These are phyloP conservation scores for Anguilla megastoma DNA, from an alignment of 2,797 vertebrate genomes.

Conservation along the genomic window DNA sequence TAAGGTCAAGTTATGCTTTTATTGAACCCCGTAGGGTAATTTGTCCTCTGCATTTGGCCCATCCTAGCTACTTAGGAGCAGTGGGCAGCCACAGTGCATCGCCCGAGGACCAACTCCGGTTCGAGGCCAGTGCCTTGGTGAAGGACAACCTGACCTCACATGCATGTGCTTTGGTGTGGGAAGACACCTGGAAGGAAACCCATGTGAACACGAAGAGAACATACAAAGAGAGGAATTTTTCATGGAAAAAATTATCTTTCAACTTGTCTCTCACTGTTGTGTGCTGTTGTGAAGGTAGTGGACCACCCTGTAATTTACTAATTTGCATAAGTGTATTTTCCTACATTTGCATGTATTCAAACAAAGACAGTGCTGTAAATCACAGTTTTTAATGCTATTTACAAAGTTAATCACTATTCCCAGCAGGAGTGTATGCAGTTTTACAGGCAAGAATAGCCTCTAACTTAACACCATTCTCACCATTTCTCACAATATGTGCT, in stretches of 20 bases:
- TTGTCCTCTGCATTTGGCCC: too few relatives aligned
- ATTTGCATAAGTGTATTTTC: not conserved
- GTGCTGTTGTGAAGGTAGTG: not conserved
- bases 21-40: too few relatives aligned
- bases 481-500: not conserved
- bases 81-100: too few relatives aligned
- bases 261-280: not conserved
- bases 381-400: not conserved
- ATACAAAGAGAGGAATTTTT: not conserved
- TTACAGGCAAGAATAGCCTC: not conserved
- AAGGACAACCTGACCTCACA: too few relatives aligned
- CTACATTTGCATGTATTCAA: not conserved
- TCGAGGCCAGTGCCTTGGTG: too few relatives aligned
- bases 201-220: too few relatives aligned
- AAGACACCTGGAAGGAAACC: too few relatives aligned
- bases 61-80: too few relatives aligned
- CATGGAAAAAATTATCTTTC: slow-evolving; percentile 4
- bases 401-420: not conserved
- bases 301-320: not conserved
- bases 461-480: not conserved
- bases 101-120: too few relatives aligned
- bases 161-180: too few relatives aligned
- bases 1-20: too few relatives aligned
- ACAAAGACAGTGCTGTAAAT: not conserved
- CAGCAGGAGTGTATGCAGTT: not conserved